A percentile compares a stretch with the other conserved stretches of the same genome.
Conservation (phyloP, 2,888 invertebrate genomes). For the Monochamus alternatus region DNA sequence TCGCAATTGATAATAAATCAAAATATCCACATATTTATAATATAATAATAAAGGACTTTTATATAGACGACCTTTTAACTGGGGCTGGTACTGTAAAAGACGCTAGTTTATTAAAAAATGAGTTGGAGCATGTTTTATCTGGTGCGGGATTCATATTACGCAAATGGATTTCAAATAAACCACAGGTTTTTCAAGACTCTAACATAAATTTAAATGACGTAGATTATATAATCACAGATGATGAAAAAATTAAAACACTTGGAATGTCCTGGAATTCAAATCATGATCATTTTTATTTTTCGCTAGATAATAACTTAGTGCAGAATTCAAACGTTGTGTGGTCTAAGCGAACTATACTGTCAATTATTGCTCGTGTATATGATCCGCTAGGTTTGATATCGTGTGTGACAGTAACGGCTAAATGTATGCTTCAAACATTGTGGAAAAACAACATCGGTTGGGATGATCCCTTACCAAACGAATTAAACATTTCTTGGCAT, state of each 20-base stretch:
- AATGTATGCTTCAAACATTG: constrained; percentile 41
- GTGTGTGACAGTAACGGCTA: constrained; percentile 49
- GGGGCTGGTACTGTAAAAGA: not conserved
- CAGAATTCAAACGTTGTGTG: not conserved
- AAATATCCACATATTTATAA: constrained; percentile 40
- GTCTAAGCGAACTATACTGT: constrained; percentile 35
- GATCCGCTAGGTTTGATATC: constrained; percentile 4
- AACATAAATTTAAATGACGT: not conserved
- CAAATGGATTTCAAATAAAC: not conserved
- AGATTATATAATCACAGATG: constrained; percentile 4
- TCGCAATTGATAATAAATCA: constrained; percentile 51
- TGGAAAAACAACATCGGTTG: constrained; percentile 54
- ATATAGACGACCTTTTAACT: constrained; percentile 61
- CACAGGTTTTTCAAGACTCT: constrained; percentile 4
- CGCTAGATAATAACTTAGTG: constrained; percentile 3
- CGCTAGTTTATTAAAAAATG: not conserved
- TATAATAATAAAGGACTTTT: constrained; percentile 37
- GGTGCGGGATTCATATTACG: constrained; percentile 8
- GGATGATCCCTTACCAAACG: constrained; percentile 54
- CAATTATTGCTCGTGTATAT: constrained; percentile 29
- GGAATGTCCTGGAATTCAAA: constrained; percentile 40
- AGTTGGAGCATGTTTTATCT: not conserved
- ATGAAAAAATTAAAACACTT: constrained; percentile 33
- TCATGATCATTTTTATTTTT: constrained; percentile 32
- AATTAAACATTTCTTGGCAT: constrained; percentile 36